These are phyloP conservation scores for Semibalanus balanoides DNA, from an alignment of 1,140 invertebrate species.

Conservation along the genomic window DNA sequence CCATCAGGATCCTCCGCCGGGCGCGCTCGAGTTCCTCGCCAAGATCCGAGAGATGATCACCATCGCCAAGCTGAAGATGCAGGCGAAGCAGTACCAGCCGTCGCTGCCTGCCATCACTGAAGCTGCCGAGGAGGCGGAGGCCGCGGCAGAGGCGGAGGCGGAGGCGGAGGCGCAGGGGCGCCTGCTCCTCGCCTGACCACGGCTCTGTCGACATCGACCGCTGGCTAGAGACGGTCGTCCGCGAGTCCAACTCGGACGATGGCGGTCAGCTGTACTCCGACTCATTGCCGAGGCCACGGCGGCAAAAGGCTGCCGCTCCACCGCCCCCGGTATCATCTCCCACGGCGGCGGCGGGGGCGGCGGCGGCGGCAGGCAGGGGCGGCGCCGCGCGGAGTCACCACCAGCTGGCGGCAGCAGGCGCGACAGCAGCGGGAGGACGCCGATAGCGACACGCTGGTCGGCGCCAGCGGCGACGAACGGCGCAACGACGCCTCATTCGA, in stretches of 20 bases:
- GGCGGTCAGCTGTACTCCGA: conserved; percentile 33
- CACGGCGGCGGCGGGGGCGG: no score
- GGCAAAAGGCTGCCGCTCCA: background rate
- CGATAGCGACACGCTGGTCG: background rate
- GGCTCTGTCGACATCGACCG: conserved; percentile 32
- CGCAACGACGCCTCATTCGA: conserved; percentile 9
- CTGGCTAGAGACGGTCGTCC: conserved; percentile 35
- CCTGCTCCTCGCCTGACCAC: conserved; percentile 11
- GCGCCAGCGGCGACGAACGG: background rate
- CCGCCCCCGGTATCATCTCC: no score
- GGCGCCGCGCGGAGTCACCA: background rate
- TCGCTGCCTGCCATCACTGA: conserved; percentile 64
- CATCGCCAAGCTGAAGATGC: conserved; percentile 73
- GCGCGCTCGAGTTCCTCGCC: conserved; percentile 65
- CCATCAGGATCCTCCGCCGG: conserved; percentile 70
- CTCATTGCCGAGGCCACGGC: conserved; percentile 29
- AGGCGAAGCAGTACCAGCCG: conserved; percentile 58
- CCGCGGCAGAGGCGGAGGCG: conserved; percentile 26
- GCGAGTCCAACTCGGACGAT: conserved; percentile 63
- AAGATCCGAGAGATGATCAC: conserved; percentile 77
- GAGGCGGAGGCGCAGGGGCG: conserved; percentile 26
- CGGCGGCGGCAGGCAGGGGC: no score
- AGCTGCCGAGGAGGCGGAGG: conserved; percentile 37
- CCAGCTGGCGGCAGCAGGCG: background rate
- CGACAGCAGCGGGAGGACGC: background rate